Base-by-base conservation (phyloP, 2,888 invertebrate species). In the Pasiphila rectangulata region DNA sequence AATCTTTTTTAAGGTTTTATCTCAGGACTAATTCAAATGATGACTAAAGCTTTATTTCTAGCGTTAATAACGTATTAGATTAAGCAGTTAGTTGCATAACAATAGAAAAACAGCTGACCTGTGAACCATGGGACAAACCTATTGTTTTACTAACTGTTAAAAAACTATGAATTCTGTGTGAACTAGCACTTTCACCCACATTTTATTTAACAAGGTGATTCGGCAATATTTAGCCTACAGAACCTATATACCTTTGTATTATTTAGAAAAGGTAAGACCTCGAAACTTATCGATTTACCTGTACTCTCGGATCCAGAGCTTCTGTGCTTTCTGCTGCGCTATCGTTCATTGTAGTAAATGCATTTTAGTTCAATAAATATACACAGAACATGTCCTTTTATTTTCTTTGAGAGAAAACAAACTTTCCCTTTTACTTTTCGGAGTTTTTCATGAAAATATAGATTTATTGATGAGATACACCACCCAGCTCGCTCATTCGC, bases 241-340 rank as follows among this genome's bases (percentile, higher is more conserved):
- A 16, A 32, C 9, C 32, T 16, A 5, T 17, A 9, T 17, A 9
- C 32, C 17, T 27, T 32, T 32, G 2, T 1, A 17, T 19, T 17
- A 17, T 10, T 32, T 9, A 32, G 32, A 17, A 4, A 19, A 4
- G 3, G 51, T 40, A 51, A 56, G 59, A 50, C 56, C 59, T 61
- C 68, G 57, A 72, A 72, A 69, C 75, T 64, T 78, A 81, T 80
- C 64, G 80, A 80, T 84, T 81, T 71, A 93, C 93, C 91, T 95
- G 95, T 69, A 95, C 94, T 79, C 95, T 89, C 45, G 95, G 95
- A 90, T 95, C 95, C 72, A 95, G 92, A 58, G 93, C 92, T 89
- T 94, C 94, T 69, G 90, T 88, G 78, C 87, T 88, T 79, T 91
- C 91, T 44, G 87, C 83, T 51, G 87, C 85, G 85, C 85, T 89